These are phyloP conservation scores for Atrichornis clamosus DNA, from an alignment of 2,113 vertebrate genomes.

Conservation along the genomic window DNA sequence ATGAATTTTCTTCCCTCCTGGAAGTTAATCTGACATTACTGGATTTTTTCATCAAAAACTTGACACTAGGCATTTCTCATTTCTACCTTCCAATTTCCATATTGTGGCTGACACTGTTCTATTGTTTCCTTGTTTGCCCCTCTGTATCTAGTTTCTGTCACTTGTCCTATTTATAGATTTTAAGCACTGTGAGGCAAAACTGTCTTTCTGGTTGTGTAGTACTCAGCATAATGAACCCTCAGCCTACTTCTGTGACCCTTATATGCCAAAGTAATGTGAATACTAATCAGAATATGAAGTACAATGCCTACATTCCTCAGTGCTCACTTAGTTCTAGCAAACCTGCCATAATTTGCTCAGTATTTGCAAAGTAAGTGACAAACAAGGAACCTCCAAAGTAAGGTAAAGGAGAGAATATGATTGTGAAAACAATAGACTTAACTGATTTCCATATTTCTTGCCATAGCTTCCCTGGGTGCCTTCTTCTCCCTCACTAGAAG, in stretches of 20 bases:
- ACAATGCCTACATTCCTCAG: background rate
- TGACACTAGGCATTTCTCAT: background rate
- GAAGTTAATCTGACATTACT: background rate
- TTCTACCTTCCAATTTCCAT: background rate
- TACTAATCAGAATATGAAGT: background rate
- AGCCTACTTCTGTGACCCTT: background rate
- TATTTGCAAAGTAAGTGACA: background rate
- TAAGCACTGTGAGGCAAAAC: background rate
- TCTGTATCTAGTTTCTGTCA: background rate
- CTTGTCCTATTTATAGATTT: background rate
- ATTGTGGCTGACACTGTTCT: background rate
- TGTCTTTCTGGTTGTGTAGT: background rate
- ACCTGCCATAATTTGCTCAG: background rate
- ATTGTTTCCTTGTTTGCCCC: background rate
- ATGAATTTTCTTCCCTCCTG: background rate
- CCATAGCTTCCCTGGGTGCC: background rate
- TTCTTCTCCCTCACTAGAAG: background rate
- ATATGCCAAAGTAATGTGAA: background rate
- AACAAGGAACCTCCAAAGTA: background rate
- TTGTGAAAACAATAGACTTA: background rate
- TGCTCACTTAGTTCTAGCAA: background rate
- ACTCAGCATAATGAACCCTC: background rate
- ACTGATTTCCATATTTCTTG: background rate
- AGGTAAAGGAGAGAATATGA: background rate
- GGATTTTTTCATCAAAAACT: background rate